Percentiles rank a stretch among this genome's conserved stretches.
Evolutionary conservation across 2,113 vertebrate species (phyloP).

Genomic region (Laticauda laticaudata): DNA sequence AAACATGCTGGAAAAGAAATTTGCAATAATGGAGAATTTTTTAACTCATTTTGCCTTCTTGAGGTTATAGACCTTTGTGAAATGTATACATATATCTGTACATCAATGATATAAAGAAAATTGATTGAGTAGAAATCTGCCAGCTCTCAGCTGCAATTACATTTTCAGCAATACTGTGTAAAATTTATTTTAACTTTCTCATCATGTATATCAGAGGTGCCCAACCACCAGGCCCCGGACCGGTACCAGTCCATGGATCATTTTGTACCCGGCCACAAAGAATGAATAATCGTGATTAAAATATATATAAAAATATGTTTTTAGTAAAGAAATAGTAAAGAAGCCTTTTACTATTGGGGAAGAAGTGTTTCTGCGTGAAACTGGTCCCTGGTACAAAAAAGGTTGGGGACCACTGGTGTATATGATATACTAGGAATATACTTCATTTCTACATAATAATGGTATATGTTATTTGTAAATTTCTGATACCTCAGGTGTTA

Average conservation of each 20-base stretch:
- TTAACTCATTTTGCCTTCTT: background rate
- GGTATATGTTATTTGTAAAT: background rate
- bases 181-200: background rate
- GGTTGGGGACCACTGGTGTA: background rate
- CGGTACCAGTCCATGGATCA: too few species aligned
- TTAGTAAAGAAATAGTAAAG: too few species aligned
- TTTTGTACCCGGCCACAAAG: too few species aligned
- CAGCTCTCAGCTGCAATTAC: background rate
- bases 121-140: background rate
- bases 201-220: background rate
- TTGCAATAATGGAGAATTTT: background rate
- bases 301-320: too few species aligned
- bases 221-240: too few species aligned
- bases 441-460: background rate
- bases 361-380: too few species aligned
- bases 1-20: constrained; percentile 43
- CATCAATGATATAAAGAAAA: background rate
- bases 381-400: too few species aligned
- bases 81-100: background rate
- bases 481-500: background rate
- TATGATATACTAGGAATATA: background rate
- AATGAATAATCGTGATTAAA: too few species aligned
- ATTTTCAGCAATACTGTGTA: background rate
- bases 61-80: background rate
- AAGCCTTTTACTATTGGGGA: too few species aligned